A percentile compares a stretch with the other conserved stretches of the same genome.
phyloP scores from a whole-genome alignment of 2,888 invertebrate genomes.

The Polia nebulosa region DNA sequence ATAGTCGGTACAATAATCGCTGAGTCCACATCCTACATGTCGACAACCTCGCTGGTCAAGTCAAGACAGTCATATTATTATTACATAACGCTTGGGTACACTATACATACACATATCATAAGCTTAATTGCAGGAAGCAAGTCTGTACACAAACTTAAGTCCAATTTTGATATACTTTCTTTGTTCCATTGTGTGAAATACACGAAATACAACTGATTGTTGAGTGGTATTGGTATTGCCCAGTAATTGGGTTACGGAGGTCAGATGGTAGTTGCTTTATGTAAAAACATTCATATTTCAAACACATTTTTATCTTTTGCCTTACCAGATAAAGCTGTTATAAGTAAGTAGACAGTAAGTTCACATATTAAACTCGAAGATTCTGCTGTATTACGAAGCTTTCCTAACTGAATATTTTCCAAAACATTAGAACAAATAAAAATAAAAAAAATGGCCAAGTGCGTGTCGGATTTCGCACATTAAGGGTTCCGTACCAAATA shows the following conservation, averaged over 20 bases:
- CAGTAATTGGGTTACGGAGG: conserved; percentile 6
- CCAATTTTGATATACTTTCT: not conserved
- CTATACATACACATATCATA: not conserved
- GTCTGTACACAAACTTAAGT: not conserved
- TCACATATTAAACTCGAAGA: not conserved
- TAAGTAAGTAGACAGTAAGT: not conserved
- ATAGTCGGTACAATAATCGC: no score
- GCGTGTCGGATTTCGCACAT: no score
- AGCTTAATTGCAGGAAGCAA: not conserved
- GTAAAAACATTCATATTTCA: conserved; percentile 3
- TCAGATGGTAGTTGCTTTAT: not conserved
- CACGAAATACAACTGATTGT: conserved; percentile 3
- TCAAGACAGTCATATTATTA: not conserved
- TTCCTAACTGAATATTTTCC: no score
- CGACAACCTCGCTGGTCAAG: no score
- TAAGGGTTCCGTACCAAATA: no score
- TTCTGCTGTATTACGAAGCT: not conserved
- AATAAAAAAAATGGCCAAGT: no score
- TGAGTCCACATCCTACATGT: no score
- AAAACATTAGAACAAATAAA: no score
- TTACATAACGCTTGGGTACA: not conserved
- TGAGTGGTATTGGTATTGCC: not conserved
- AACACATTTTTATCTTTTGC: not conserved
- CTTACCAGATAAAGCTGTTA: not conserved
- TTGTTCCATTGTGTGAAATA: conserved; percentile 13